Evolutionary conservation across 2,113 vertebrate species (phyloP).

Genomic region (Dromaius novaehollandiae): DNA sequence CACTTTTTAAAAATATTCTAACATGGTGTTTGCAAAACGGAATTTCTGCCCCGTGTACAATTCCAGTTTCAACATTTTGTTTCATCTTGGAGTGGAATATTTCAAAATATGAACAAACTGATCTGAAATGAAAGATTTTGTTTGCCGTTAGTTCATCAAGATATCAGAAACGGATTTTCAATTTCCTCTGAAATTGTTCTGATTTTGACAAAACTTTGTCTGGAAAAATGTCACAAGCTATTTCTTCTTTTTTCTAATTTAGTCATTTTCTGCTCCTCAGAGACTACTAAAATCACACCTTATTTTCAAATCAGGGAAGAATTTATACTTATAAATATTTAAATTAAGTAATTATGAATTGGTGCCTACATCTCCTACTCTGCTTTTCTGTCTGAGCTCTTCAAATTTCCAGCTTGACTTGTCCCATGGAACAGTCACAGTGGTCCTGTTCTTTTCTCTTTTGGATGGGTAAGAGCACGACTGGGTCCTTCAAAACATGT

Average conservation of each 20-base stretch:
- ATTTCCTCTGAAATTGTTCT: neutral
- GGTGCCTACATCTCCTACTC: neutral
- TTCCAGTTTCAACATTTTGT: neutral
- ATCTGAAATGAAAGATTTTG: neutral
- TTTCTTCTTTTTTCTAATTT: neutral
- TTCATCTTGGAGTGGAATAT: neutral
- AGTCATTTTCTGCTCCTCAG: neutral
- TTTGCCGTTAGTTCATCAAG: neutral
- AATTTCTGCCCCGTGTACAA: neutral
- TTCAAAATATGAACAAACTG: neutral
- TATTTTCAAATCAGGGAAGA: neutral
- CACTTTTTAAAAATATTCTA: conserved; percentile 7
- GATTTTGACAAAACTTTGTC: conserved; percentile 3
- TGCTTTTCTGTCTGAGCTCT: neutral
- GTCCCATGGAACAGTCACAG: neutral
- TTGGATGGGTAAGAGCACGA: neutral
- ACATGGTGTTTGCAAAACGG: neutral
- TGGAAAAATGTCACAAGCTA: neutral
- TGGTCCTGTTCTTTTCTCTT: neutral
- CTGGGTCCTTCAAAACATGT: neutral
- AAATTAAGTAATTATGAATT: neutral
- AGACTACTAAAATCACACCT: neutral
- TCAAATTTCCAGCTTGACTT: neutral
- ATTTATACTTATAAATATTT: neutral
- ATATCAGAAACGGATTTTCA: neutral